Percentiles rank a stretch among this genome's conserved stretches.
These are phyloP conservation scores for Gasterosteus aculeatus DNA, from an alignment of 2,113 vertebrate species.

Conservation along the genomic window DNA sequence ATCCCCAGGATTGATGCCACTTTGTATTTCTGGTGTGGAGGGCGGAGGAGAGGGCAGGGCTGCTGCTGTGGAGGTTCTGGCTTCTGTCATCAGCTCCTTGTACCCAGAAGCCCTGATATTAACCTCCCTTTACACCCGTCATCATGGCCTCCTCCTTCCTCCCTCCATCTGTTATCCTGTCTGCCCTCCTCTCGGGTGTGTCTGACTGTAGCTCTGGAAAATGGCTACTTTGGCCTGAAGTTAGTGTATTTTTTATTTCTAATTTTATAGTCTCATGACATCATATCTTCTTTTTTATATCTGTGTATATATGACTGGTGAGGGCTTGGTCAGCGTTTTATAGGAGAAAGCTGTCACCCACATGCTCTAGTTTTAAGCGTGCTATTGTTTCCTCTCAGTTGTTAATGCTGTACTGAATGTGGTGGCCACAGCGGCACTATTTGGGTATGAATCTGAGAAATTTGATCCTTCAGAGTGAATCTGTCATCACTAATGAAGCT, in stretches of 20 bases:
- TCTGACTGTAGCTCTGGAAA: conserved; percentile 46
- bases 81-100: conserved; percentile 36
- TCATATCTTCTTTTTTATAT: conserved; percentile 35
- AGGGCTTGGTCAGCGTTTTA: conserved; percentile 53
- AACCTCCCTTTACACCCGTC: conserved; percentile 46
- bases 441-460: conserved; percentile 46
- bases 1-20: conserved; percentile 41
- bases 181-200: conserved; percentile 43
- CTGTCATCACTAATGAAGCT: conserved; percentile 37
- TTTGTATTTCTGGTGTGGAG: conserved; percentile 59
- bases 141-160: conserved; percentile 3
- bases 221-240: conserved; percentile 55
- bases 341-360: conserved; percentile 43
- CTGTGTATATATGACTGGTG: conserved; percentile 61
- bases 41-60: conserved; percentile 59
- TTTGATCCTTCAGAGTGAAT: conserved; percentile 16
- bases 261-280: conserved; percentile 48
- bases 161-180: conserved; percentile 23
- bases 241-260: conserved; percentile 52
- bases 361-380: conserved; percentile 51
- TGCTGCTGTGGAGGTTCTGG: conserved; percentile 58
- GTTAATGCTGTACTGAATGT: conserved; percentile 47
- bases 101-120: conserved; percentile 50
- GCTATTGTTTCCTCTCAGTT: conserved; percentile 55
- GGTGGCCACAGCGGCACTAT: conserved; percentile 38